These are phyloP conservation scores for Desoria tigrina DNA, from an alignment of 2,888 invertebrate genomes.

Conservation along the genomic window DNA sequence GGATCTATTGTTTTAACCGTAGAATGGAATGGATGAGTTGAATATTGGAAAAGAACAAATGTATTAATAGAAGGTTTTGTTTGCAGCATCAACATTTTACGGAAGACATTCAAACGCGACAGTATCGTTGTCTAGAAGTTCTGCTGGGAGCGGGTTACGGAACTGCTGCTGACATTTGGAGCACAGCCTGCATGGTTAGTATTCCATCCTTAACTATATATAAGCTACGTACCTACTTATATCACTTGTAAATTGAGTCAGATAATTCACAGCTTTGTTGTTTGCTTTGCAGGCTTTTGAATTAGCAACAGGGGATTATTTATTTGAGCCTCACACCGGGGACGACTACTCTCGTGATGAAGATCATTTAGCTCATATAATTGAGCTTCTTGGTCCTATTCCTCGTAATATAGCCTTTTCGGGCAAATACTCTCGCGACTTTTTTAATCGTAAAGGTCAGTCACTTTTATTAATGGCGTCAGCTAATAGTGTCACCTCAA, in stretches of 20 bases:
- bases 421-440: slow-evolving; percentile 89
- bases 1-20: no score
- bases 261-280: no score
- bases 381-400: slow-evolving; percentile 94
- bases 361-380: slow-evolving; percentile 98
- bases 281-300: slow-evolving; percentile 74
- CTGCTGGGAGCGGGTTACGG: slow-evolving; percentile 94
- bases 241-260: no score
- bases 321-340: slow-evolving; percentile 98
- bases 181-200: slow-evolving; percentile 97
- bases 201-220: no score
- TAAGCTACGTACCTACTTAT: no score
- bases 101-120: slow-evolving; percentile 98
- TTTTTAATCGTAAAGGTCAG: slow-evolving; percentile 88
- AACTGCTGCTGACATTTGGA: slow-evolving; percentile 98
- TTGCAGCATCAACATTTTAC: slow-evolving; percentile 87
- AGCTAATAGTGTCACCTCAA: no score
- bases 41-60: no score
- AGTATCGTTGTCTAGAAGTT: slow-evolving; percentile 96
- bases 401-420: slow-evolving; percentile 88
- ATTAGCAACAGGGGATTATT: slow-evolving; percentile 97
- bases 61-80: no score
- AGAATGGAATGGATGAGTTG: no score
- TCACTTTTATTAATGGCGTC: slow-evolving; percentile 1
- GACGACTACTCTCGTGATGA: slow-evolving; percentile 96